Conservation (phyloP, 2,113 vertebrate genomes). For the Fregetta grallaria region DNA sequence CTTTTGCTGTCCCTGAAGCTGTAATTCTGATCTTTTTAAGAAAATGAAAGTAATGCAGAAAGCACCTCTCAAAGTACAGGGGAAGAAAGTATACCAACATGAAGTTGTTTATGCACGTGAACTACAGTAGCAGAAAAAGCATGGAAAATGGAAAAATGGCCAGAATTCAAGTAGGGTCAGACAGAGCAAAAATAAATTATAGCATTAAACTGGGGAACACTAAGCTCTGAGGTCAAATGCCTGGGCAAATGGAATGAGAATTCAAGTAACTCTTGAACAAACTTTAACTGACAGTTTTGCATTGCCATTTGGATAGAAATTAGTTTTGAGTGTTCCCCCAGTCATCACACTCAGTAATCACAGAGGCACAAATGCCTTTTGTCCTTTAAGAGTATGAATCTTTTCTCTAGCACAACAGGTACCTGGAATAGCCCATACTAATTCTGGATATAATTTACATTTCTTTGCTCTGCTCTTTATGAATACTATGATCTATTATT, state of each 20-base stretch:
- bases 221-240: background rate
- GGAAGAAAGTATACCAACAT: background rate
- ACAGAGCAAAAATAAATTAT: background rate
- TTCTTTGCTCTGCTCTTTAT: background rate
- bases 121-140: background rate
- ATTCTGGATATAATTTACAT: background rate
- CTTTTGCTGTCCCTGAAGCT: background rate
- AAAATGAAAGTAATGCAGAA: background rate
- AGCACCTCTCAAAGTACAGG: background rate
- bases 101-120: background rate
- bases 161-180: background rate
- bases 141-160: background rate
- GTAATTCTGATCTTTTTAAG: background rate
- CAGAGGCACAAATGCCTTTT: background rate
- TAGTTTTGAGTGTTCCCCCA: background rate
- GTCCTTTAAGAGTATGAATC: background rate
- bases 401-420: background rate
- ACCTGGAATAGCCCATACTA: too few species aligned
- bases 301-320: background rate
- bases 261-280: background rate
- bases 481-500: background rate
- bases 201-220: background rate
- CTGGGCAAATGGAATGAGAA: background rate
- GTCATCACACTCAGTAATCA: background rate
- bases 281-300: background rate